phyloP scores from a whole-genome alignment of 2,797 vertebrate species.

The Staurois parvus region DNA sequence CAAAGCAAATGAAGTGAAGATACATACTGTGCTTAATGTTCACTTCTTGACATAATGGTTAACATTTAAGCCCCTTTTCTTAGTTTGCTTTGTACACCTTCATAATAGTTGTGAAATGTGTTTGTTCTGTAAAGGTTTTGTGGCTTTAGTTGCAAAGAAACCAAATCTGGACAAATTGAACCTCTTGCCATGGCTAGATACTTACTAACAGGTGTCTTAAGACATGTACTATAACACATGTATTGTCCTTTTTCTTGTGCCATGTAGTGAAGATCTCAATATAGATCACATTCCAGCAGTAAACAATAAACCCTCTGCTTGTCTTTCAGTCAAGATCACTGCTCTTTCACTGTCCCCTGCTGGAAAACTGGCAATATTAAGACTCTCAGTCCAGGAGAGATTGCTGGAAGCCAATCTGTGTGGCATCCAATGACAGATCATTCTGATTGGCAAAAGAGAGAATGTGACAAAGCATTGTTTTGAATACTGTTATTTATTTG shows the following conservation, averaged over 20 bases:
- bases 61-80: constrained; percentile 49
- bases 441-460: too few relatives aligned
- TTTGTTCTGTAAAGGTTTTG: constrained; percentile 40
- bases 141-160: constrained; percentile 28
- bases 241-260: not conserved
- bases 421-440: not conserved
- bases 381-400: not conserved
- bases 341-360: too few relatives aligned
- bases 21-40: constrained; percentile 38
- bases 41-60: constrained; percentile 45
- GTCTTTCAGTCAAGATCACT: not conserved
- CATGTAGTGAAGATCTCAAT: not conserved
- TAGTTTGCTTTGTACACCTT: constrained; percentile 43
- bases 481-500: too few relatives aligned
- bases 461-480: too few relatives aligned
- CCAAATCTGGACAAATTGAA: constrained; percentile 3
- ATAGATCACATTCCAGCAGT: not conserved
- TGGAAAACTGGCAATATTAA: too few relatives aligned
- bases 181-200: constrained; percentile 11
- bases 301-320: too few relatives aligned
- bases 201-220: constrained; percentile 25
- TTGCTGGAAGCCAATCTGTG: not conserved
- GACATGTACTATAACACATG: not conserved
- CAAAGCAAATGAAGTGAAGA: constrained; percentile 58
- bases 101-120: constrained; percentile 28